Conservation (phyloP, 2,113 vertebrate genomes). For the Fulmarus glacialis region DNA sequence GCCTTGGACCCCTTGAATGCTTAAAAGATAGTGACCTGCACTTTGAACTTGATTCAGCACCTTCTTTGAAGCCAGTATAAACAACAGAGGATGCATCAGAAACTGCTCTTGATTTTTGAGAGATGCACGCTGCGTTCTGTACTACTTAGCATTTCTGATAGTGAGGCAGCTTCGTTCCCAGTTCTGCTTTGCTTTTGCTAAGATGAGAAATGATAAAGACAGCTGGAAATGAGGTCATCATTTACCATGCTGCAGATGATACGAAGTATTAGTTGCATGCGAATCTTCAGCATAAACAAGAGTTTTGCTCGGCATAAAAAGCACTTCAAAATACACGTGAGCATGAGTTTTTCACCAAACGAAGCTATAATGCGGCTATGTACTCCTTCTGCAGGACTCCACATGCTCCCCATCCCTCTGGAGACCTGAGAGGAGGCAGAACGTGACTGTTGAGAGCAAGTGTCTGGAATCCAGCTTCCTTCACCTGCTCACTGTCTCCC, state of each 20-base stretch:
- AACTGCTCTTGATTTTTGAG: neutral
- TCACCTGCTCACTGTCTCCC: neutral
- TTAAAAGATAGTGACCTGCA: neutral
- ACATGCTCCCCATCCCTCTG: neutral
- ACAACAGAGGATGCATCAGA: neutral
- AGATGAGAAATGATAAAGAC: neutral
- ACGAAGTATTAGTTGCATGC: neutral
- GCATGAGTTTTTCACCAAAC: neutral
- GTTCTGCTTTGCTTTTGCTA: neutral
- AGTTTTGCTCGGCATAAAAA: neutral
- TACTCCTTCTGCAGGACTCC: neutral
- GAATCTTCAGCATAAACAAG: neutral
- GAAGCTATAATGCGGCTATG: neutral
- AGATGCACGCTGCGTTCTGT: rapidly evolving
- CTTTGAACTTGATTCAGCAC: neutral
- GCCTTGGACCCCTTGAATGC: neutral
- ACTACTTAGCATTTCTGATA: neutral
- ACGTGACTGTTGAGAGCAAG: neutral
- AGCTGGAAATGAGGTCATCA: neutral
- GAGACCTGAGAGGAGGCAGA: neutral
- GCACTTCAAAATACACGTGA: neutral
- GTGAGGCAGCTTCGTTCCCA: neutral
- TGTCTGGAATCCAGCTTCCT: neutral
- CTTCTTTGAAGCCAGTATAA: neutral
- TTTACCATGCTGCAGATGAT: neutral